Percentiles rank a stretch among this genome's conserved stretches.
These are phyloP conservation scores for Harpegnathos saltator DNA, from an alignment of 1,140 invertebrate genomes.

Conservation along the genomic window DNA sequence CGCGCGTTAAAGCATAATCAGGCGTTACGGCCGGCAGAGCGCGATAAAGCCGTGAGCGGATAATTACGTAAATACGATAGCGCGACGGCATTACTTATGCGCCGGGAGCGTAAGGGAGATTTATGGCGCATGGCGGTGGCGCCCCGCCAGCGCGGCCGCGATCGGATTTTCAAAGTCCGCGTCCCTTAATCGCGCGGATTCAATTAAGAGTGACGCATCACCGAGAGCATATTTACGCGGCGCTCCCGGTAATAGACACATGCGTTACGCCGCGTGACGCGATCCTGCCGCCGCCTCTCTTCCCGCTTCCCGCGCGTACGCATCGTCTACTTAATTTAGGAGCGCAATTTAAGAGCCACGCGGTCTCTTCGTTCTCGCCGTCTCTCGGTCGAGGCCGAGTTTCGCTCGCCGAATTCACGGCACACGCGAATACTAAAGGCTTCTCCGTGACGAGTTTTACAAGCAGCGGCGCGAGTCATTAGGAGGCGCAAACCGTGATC, in stretches of 20 bases:
- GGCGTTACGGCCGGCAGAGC: constrained; percentile 2
- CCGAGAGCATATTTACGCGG: not conserved
- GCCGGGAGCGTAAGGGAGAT: constrained; percentile 32
- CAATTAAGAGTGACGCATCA: constrained; percentile 28
- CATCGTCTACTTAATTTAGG: not conserved
- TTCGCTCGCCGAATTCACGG: constrained; percentile 17
- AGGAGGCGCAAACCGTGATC: not conserved
- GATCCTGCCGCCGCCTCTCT: too few relatives aligned
- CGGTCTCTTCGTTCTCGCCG: not conserved
- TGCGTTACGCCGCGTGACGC: too few relatives aligned
- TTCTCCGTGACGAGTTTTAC: constrained; percentile 23
- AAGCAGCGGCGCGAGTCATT: not conserved
- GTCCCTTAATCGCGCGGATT: constrained; percentile 10
- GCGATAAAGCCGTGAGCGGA: constrained; percentile 36
- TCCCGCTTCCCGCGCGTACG: too few relatives aligned
- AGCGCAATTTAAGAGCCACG: constrained; percentile 5
- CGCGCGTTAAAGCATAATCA: constrained; percentile 35
- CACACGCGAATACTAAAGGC: not conserved
- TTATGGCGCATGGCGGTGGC: not conserved
- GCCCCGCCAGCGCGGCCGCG: not conserved
- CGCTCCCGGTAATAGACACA: not conserved
- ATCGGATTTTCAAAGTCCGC: constrained; percentile 31
- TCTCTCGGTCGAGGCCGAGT: constrained; percentile 2
- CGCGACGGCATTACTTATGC: constrained; percentile 39
- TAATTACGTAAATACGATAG: constrained; percentile 50